Evolutionary conservation across 2,113 vertebrate genomes (phyloP), one percentile per base, ranked within the genome.

Genomic region (Syngnathus typhle): DNA sequence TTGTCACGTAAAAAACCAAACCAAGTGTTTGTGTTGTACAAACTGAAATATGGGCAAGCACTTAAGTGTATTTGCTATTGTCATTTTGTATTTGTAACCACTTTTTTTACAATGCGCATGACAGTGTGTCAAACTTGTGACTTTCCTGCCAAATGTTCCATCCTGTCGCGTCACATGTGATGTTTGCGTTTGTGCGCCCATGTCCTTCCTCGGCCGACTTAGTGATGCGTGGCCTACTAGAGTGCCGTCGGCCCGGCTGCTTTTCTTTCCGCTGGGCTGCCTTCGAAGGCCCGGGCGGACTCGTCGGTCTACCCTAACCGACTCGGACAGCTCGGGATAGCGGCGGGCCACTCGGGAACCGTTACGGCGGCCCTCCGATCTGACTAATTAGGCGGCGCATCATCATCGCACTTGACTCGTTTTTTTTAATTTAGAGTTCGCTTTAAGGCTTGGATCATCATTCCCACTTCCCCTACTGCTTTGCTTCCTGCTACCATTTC

Each of bases 331-430:
- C 75, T 79, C 83, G 60, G 49, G 8, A n/a, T n/a, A 82, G 74
- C 78, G 74, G 64, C 6, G 41, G 76, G 82, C 81, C 84, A 76
- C 66, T 70, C 72, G 66, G 80, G 69, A 43, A 58, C 60, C 7
- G 61, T 85, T 39, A 13, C 72, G 60, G 75, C 82, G 77, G 69
- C 78, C 77, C 75, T 80, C 76, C 82, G 84, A 87, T 85, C 88
- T 83, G 72, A 68, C 73, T 88, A 88, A 90, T 89, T 86, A 89
- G 63, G 75, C 82, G 70, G 85, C 80, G 83, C 84, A 69, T 88
- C 78, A 79, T 71, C 64, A 80, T 82, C 75, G 77, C 81, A 80
- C 72, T 62, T 0, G 63, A 72, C 55, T 58, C 27, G 7, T 60
- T 60, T 60, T 38, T 8, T 71, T 81, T 46, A 2, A 32, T 41